Evolutionary conservation across 35 echinoderm and acorn worm species (phyloP).

Genomic region (Nesometra sesokonis): DNA sequence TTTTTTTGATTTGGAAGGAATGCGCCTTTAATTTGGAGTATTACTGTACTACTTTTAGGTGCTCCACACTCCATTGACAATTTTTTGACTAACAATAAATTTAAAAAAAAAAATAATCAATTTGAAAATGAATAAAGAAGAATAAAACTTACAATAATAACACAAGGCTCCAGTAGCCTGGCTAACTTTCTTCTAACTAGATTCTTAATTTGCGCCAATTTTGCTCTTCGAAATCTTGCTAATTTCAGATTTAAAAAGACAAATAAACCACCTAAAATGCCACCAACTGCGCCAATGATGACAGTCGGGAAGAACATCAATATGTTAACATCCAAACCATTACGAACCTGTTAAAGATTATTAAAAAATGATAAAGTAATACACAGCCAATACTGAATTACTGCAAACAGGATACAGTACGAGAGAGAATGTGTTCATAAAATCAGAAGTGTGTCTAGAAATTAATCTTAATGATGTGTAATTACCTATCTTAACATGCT

Average conservation of each 20-base stretch:
- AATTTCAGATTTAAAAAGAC: constrained; percentile 89
- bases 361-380: too few species aligned
- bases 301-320: constrained; percentile 97
- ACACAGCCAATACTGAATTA: too few species aligned
- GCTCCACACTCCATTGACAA: too few species aligned
- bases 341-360: constrained; percentile 68
- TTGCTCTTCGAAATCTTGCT: constrained; percentile 48
- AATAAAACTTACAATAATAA: constrained; percentile 73
- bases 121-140: not conserved
- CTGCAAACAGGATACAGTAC: too few species aligned
- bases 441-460: too few species aligned
- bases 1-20: too few species aligned
- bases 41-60: too few species aligned
- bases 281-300: constrained; percentile 67
- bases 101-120: too few species aligned
- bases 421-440: too few species aligned
- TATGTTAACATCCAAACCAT: constrained; percentile 98
- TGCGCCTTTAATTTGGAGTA: too few species aligned
- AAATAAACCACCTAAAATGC: constrained; percentile 73
- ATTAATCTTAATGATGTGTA: too few species aligned
- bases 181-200: constrained; percentile 40
- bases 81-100: not conserved
- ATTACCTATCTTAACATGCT: too few species aligned
- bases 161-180: constrained; percentile 65
- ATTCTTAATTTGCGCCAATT: constrained; percentile 27